Evolutionary conservation across 1,140 invertebrate genomes (phyloP).

Genomic region (Spodoptera litura): DNA sequence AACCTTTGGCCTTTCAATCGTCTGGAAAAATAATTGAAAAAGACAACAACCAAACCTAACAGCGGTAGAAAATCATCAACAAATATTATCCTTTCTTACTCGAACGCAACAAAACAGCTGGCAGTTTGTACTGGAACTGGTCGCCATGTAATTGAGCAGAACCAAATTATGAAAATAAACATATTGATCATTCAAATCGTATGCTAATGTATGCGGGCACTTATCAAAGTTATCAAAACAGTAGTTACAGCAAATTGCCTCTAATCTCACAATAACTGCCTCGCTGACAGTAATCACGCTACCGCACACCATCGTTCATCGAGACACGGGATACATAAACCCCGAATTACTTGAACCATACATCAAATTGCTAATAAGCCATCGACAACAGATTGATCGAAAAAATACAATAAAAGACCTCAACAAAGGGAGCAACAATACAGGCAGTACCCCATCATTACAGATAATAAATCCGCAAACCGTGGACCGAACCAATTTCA

Average conservation of each 20-base stretch:
- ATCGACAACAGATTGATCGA: slow-evolving; percentile 43
- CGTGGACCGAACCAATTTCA: slow-evolving; percentile 61
- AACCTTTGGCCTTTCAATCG: no score
- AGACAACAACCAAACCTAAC: no score
- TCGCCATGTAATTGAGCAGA: background rate
- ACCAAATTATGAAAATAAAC: slow-evolving; percentile 24
- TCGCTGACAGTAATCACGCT: background rate
- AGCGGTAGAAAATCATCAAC: no score
- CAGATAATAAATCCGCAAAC: slow-evolving; percentile 69
- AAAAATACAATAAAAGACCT: slow-evolving; percentile 55
- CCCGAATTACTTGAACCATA: slow-evolving; percentile 58
- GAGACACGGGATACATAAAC: slow-evolving; percentile 46
- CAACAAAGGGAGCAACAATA: slow-evolving; percentile 54
- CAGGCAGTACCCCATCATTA: slow-evolving; percentile 69
- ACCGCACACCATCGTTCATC: background rate
- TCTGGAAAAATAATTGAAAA: no score
- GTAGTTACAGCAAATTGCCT: slow-evolving; percentile 37
- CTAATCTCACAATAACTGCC: slow-evolving; percentile 18
- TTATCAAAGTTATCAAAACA: slow-evolving; percentile 35
- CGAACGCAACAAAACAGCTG: no score
- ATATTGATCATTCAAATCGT: slow-evolving; percentile 33
- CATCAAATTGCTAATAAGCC: slow-evolving; percentile 62
- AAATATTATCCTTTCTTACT: no score
- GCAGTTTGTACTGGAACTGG: background rate
- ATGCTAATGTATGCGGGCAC: slow-evolving; percentile 34